Evolutionary conservation across 2,113 vertebrate genomes (phyloP), one percentile per base, ranked within the genome.

Genomic region (Etia nguti): DNA sequence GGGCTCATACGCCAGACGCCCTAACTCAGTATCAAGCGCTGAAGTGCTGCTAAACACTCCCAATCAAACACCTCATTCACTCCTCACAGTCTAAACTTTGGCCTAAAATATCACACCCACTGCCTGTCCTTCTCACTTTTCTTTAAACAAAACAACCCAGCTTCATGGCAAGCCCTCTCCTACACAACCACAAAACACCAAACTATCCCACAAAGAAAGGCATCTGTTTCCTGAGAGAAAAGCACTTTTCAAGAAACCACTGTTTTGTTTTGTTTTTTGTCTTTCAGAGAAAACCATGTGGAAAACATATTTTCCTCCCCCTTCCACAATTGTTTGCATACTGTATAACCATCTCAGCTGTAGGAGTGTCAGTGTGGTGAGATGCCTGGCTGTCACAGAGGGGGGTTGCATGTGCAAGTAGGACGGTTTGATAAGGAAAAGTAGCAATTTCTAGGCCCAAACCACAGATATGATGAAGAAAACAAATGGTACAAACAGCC

Each of bases 111-210:
- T 57, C 82, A 56, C 54, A 54, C 9, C 65, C 48, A 11, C 46
- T 36, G 54, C 50, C n/a, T 41, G 86, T 62, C 34, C 70, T 16
- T 68, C 13, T 75, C 3, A 38, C 79, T 92, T 87, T 70, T 34
- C 56, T 41, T 85, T 60, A 48, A 89, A 88, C 62, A 86, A 60
- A 81, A 87, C 90, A 90, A 89, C 79, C 70, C 82, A n/a, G 80
- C 83, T 70, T 84, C 75, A 90, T 70, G 84, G 86, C 62, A 83
- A 90, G 85, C n/a, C 6, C 22, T 93, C 62, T 90, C 83, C 82
- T 88, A 50, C 87, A 79, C 38, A 84, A 75, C 92, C 92, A 79
- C 90, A 90, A 91, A 92, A 89, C 92, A 90, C 84, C 59, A 85
- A 91, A 88, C 84, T 88, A 48, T 43, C 80, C 80, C 83, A 77